Evolutionary conservation across 2,113 vertebrate genomes (phyloP), one percentile per base, ranked within the genome.

Genomic region (Neogale vison): DNA sequence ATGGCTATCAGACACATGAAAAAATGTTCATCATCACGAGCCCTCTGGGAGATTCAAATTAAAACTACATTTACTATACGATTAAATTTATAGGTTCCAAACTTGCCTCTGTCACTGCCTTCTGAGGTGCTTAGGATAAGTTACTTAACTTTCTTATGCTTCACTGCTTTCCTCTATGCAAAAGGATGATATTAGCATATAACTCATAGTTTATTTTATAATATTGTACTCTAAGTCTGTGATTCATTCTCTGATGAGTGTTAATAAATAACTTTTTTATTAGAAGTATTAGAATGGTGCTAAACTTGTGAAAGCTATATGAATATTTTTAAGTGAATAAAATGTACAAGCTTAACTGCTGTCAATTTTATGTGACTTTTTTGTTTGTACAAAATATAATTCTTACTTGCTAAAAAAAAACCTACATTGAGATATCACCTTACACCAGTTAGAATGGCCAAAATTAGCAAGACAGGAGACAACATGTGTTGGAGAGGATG

Each of bases 251-350:
- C 45, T 67, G 47, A 34, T 24, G 24, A 76, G 18, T n/a, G 23
- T 69, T 95, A 95, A 74, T 55, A 34, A 26, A 2, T 74, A 50
- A 47, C 4, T 39, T 39, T 39, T 82, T 69, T 45, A 29, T n/a
- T 72, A 85, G n/a, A 8, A 11, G 13, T 81, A 18, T 84, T 55
- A 96, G 47, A 93, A 57, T 6, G 57, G 10, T 88, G 24, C 42
- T 80, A 80, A n/a, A 31, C 77, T 52, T 77, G 42, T 63, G 42
- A 61, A 96, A 71, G 5, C 4, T 47, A 24, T 59, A 1, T 34
- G 81, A 65, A 10, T 76, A 85, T 59, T 95, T 94, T 65, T 50
- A 71, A 80, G 39, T 93, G 52, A 92, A 39, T 69, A 83, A 84
- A 74, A 88, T 89, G 3, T 61, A 39, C 20, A 90, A 15, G n/a